Base-by-base conservation (phyloP, 2,797 vertebrate species). In the Adelosebastes latens region DNA sequence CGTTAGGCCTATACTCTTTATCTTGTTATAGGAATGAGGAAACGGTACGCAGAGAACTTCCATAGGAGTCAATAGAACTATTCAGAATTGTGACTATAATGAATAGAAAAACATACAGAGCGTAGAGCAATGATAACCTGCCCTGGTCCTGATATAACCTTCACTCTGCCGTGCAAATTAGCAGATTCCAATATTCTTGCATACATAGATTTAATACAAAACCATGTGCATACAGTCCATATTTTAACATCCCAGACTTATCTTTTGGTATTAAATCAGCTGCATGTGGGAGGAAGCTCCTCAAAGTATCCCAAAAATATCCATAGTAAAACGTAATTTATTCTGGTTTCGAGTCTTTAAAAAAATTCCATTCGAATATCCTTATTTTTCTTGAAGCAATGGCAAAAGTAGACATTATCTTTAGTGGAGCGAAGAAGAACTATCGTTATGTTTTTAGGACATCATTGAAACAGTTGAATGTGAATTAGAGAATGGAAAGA, bases 201-300 rank as follows among this genome's bases (percentile, higher is more conserved):
- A 46, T 39, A 31, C 22, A 39, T 18, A 6, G 42, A 42, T 74
- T 63, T 61, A 70, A 74, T 24, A 34, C 22, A 42, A 32, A 75
- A 27, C 49, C 22, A 10, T 70, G 36, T 46, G 34, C 55, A 65
- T 22, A 72, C 31, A 64, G 36, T 69, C 20, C 52, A 31, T 46
- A 69, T 63, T 36, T 36, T 74, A 81, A 64, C 59, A 78, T 64
- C 32, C 25, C 36, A 58, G 65, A 74, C 64, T 65, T 77, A 82
- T 83, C 72, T 75, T 10, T 10, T 82, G 55, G 49, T 75, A 75
- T 84, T 76, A 88, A 58, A 75, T 61, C 66, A 61, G 80, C 56
- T 32, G 42, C 68, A 69, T 39, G 59, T 31, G 39, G 73, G 68
- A 66, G 42, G 58, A 75, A 67, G 59, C 49, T 16, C 27, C 72